Evolutionary conservation across 2,888 invertebrate genomes (phyloP), one percentile per base, ranked within the genome.

Genomic region (Timema cristinae): DNA sequence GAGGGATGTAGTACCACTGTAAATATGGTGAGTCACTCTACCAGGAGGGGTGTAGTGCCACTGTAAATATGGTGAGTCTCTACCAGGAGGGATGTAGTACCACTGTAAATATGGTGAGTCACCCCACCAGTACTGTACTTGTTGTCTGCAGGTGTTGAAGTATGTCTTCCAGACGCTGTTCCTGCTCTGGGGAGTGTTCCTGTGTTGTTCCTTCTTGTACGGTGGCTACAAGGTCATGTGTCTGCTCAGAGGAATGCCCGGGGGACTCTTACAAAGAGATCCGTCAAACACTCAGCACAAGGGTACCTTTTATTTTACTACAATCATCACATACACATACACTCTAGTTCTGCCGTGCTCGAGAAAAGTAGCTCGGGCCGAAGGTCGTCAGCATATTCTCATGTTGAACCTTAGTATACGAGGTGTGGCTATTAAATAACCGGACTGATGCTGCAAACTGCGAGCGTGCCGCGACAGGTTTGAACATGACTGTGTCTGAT

Each of bases 191-290:
- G 85, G 85, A 66, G 77, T 85, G 69, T 80, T 85, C 74, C 80
- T 87, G 70, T 86, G 86, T 77, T 79, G 83, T 67, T 83, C 82
- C n/a, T 87, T 86, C 77, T 82, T 87, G 50, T 85, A 85, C 75
- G 85, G 85, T 66, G 86, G 86, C 50, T 83, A 84, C 77, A 82
- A 83, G 76, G 82, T 86, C 71, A 83, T 84, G 77, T 77, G 81
- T 68, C 79, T 85, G 59, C 78, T 85, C 47, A 78, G 79, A 75
- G 81, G 81, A 72, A 81, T 85, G 78, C 85, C 85, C 52, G 79
- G 79, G 74, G 81, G 81, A 66, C 79, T 83, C 77, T 77, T 83
- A 32, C 81, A 80, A 67, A 78, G 82, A 69, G 83, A 83, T 72
- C 81, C 79, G 73, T 78, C 80, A 50, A 79, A 80, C 74, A 78